Evolutionary conservation across 1,140 invertebrate species (phyloP), one percentile per base, ranked within the genome.

Genomic region (Phocides pigmalion): DNA sequence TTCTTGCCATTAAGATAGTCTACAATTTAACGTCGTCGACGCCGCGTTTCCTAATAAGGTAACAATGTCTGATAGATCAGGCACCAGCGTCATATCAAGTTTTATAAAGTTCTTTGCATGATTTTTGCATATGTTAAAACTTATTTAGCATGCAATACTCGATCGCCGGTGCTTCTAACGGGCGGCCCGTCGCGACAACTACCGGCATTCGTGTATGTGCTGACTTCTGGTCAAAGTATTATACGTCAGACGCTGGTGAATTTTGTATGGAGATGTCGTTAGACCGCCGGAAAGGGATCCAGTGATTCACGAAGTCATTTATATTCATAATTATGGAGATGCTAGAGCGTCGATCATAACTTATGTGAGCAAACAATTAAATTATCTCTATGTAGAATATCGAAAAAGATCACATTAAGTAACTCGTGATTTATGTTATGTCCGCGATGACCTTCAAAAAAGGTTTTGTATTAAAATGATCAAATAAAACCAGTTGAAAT

Each of bases 101-200:
- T 73, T 37, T 66, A 74, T 61, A 39, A 51, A 74, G 66, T 68
- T 67, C 69, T 77, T 77, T 70, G 69, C 71, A 77, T 79, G 64
- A 67, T 71, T 77, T n/a, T 77, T 72, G 69, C 75, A 77, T 79
- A 64, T 51, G 46, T 72, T 39, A 19, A 35, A 51, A 39, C 44
- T 73, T 69, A 72, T 76, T 87, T 81, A 75, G 74, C 72, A 87
- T 84, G 32, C 32, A 35, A n/a, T 35, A 16, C 14, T 74, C 79
- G 80, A 74, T 61, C 61, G 62, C 62, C 74, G 74, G 74, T 66
- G 66, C 62, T 72, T 59, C 68, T 82, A 85, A 83, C 82, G 75
- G 79, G 47, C 72, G 70, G 64, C 63, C 65, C 71, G 84, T 83
- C 81, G 84, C 82, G 84, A 71, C 82, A 56, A 81, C 80, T 82